Percentiles rank a stretch among this genome's conserved stretches.
These are phyloP conservation scores for Dipus sagitta DNA, from an alignment of 2,797 vertebrate genomes.

Conservation along the genomic window DNA sequence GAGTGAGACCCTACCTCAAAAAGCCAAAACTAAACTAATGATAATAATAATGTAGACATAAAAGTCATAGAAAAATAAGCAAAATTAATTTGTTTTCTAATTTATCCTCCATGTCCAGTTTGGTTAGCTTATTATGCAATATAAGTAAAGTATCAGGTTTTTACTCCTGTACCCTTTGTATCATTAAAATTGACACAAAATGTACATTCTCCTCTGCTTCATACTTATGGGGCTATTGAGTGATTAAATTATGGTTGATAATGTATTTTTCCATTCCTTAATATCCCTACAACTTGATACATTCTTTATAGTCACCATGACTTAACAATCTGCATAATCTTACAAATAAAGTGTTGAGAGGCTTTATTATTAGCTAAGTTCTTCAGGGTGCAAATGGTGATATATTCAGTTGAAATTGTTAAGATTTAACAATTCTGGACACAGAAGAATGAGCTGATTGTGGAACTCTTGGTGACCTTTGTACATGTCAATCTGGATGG, in stretches of 20 bases:
- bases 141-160: slow-evolving; percentile 87
- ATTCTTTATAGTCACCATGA: slow-evolving; percentile 74
- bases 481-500: slow-evolving; percentile 80
- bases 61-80: slow-evolving; percentile 86
- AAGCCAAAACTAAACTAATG: too few species aligned
- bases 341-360: slow-evolving; percentile 75
- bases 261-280: slow-evolving; percentile 69
- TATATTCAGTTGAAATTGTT: slow-evolving; percentile 82
- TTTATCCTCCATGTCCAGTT: slow-evolving; percentile 87
- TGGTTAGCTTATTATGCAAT: slow-evolving; percentile 87
- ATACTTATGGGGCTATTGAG: slow-evolving; percentile 83
- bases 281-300: slow-evolving; percentile 70
- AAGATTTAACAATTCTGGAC: slow-evolving; percentile 78
- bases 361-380: slow-evolving; percentile 83
- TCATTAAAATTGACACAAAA: slow-evolving; percentile 88
- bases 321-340: slow-evolving; percentile 66
- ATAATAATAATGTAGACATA: too few species aligned
- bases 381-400: slow-evolving; percentile 81
- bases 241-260: slow-evolving; percentile 77
- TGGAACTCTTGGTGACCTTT: slow-evolving; percentile 79
- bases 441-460: slow-evolving; percentile 79
- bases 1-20: too few species aligned
- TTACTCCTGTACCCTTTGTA: slow-evolving; percentile 84
- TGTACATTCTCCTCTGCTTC: slow-evolving; percentile 87
- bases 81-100: slow-evolving; percentile 84